Evolutionary conservation across 2,888 invertebrate genomes (phyloP).

Genomic region (Acanthosepion lycidas): DNA sequence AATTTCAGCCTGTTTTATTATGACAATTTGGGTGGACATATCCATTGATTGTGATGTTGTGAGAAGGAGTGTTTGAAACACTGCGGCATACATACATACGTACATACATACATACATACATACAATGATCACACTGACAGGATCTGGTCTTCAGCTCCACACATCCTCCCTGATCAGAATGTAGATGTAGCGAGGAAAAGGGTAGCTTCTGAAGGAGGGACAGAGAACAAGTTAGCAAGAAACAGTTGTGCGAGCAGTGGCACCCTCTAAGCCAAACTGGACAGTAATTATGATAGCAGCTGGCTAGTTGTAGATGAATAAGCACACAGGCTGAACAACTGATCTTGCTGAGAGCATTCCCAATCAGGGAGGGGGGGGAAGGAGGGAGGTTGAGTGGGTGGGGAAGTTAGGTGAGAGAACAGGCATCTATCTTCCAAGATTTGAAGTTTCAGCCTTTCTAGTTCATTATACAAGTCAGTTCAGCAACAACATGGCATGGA

Average conservation of each 20-base stretch:
- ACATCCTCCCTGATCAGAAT: not conserved
- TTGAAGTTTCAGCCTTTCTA: not conserved
- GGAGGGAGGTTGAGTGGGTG: not conserved
- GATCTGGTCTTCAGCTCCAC: slow-evolving; percentile 23
- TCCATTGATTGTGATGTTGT: slow-evolving; percentile 33
- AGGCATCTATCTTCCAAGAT: not conserved
- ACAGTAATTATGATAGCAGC: slow-evolving; percentile 18
- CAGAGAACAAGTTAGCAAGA: not conserved
- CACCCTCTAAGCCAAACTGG: not conserved
- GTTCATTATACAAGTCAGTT: slow-evolving; percentile 20
- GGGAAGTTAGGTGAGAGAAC: not conserved
- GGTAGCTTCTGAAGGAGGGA: not conserved
- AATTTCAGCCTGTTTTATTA: slow-evolving; percentile 33
- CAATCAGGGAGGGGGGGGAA: not conserved
- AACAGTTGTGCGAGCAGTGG: not conserved
- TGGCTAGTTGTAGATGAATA: not conserved
- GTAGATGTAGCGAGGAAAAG: not conserved
- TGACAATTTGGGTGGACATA: slow-evolving; percentile 33
- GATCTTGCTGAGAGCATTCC: not conserved
- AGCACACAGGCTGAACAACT: not conserved
- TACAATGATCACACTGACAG: slow-evolving; percentile 35
- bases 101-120: slow-evolving; percentile 34
- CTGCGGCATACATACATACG: not conserved
- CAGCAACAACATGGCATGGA: not conserved
- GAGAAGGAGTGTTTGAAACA: slow-evolving; percentile 35